Percentiles rank a stretch among this genome's conserved stretches.
Evolutionary conservation across 30 jellyfish, hydroid and myxozoan genomes (phyloP).

Genomic region (Pseudorhiza aurosa): DNA sequence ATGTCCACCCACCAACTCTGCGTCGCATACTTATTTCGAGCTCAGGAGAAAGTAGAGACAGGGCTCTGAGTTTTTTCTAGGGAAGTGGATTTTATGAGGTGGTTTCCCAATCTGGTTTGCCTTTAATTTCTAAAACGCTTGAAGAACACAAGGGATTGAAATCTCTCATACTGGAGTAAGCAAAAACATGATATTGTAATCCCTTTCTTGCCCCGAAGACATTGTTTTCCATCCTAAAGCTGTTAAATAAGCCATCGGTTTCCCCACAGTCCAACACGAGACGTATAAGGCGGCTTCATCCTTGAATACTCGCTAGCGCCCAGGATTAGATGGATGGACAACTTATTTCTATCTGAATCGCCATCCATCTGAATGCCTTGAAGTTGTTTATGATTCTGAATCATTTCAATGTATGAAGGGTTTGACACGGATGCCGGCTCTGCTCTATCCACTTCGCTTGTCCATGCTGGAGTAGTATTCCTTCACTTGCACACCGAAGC

Average conservation of each 20-base stretch:
- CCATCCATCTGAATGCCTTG: slow-evolving; percentile 6
- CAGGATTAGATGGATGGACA: not conserved
- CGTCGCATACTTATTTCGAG: too few species aligned
- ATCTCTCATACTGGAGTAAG: not conserved
- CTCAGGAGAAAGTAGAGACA: too few species aligned
- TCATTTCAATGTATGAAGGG: slow-evolving; percentile 13
- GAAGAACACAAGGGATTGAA: too few species aligned
- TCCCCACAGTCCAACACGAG: too few species aligned
- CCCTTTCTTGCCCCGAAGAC: slow-evolving; percentile 16
- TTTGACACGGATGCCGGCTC: not conserved
- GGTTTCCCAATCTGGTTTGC: too few species aligned
- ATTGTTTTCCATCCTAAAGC: slow-evolving; percentile 1
- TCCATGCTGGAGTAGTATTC: too few species aligned
- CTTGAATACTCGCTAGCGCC: slow-evolving; percentile 24
- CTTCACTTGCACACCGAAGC: not conserved
- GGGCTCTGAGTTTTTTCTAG: too few species aligned
- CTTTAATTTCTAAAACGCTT: too few species aligned
- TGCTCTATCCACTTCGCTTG: not conserved
- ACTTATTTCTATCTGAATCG: not conserved
- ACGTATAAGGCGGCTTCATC: too few species aligned
- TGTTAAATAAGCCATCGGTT: not conserved
- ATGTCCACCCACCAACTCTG: too few species aligned
- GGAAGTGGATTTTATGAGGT: too few species aligned
- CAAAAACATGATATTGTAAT: not conserved
- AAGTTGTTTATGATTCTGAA: not conserved